A percentile compares a stretch with the other conserved stretches of the same genome.
Conservation (phyloP, 2,797 vertebrate genomes). For the Aselliscus stoliczkanus region DNA sequence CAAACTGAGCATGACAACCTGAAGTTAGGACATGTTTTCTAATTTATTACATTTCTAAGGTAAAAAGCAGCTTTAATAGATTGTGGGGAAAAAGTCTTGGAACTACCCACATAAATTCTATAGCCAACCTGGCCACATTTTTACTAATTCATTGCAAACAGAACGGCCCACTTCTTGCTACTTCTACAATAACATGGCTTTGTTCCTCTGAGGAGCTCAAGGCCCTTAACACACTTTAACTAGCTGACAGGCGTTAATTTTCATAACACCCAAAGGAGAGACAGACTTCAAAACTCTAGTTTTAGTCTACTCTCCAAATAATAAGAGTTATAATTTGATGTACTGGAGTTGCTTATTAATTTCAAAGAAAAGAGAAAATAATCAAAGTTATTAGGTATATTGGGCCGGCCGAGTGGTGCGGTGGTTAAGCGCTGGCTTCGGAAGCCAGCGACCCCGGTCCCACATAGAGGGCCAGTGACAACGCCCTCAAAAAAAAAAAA, state of each 20-base stretch:
- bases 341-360: conserved; percentile 4
- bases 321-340: conserved; percentile 36
- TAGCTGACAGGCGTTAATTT: conserved; percentile 1
- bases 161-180: not conserved
- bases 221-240: not conserved
- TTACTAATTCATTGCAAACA: not conserved
- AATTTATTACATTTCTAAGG: not conserved
- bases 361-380: conserved; percentile 54
- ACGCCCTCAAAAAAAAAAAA: too few species aligned
- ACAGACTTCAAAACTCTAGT: conserved; percentile 29
- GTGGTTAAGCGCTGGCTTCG: too few species aligned
- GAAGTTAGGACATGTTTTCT: not conserved
- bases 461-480: too few species aligned
- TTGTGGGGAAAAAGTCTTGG: not conserved
- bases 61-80: not conserved
- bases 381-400: not conserved
- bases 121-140: not conserved
- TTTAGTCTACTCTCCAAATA: conserved; percentile 44
- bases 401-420: too few species aligned
- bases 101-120: not conserved
- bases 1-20: not conserved
- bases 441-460: too few species aligned
- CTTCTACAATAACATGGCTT: not conserved
- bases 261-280: not conserved
- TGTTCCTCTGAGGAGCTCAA: not conserved